phyloP scores from a whole-genome alignment of 2,888 invertebrate species.

The Dynastes maya region DNA sequence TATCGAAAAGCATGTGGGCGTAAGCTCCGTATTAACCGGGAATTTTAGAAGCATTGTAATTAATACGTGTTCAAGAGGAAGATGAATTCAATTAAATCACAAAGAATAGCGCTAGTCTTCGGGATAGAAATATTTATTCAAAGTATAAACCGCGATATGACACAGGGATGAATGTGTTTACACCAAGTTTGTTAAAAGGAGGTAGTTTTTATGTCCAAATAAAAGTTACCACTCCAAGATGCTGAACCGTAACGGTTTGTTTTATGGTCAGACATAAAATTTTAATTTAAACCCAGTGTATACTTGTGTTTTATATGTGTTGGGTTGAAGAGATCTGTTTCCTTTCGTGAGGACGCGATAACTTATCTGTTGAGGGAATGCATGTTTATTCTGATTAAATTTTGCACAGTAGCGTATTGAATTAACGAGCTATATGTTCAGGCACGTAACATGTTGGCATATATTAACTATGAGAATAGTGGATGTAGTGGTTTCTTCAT shows the following conservation, averaged over 20 bases:
- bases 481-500: no score
- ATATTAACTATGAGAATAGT: no score
- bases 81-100: background rate
- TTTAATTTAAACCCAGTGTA: slow-evolving; percentile 47
- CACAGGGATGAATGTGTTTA: background rate
- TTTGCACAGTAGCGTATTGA: no score
- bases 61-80: background rate
- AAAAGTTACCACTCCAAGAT: slow-evolving; percentile 14
- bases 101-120: no score
- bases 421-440: background rate
- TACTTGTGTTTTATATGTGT: background rate
- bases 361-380: no score
- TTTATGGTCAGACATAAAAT: slow-evolving; percentile 39
- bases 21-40: background rate
- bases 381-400: no score
- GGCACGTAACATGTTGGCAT: background rate
- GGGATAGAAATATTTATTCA: no score
- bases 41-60: background rate
- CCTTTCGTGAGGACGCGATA: no score
- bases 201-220: slow-evolving; percentile 2
- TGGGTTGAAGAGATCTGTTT: no score
- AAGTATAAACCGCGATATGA: no score
- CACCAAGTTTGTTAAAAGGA: slow-evolving; percentile 15
- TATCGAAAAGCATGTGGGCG: background rate
- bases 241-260: slow-evolving; percentile 35